A percentile compares a stretch with the other conserved stretches of the same genome.
Conservation (phyloP, 2,888 invertebrate genomes). For the Brachynemurus nebulosus region DNA sequence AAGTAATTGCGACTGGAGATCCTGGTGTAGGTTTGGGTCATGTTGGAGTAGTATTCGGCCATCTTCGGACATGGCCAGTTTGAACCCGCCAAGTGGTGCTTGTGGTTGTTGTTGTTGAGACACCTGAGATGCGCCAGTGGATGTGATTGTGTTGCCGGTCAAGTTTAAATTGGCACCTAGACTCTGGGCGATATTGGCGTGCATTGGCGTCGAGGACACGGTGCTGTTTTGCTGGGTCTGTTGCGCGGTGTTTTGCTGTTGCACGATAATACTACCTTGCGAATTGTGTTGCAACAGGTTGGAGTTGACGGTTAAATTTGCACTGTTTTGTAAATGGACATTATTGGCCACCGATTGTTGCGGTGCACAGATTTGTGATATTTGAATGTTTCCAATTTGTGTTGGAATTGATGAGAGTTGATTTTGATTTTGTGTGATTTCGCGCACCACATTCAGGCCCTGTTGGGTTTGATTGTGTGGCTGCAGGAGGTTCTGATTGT, state of each 20-base stretch:
- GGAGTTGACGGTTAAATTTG: background rate
- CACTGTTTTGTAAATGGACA: background rate
- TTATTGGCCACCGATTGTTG: background rate
- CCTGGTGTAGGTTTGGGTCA: slow-evolving; percentile 42
- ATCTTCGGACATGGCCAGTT: slow-evolving; percentile 52
- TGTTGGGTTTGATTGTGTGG: slow-evolving; percentile 13
- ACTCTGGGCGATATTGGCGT: background rate
- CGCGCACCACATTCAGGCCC: slow-evolving; percentile 6
- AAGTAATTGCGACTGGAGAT: slow-evolving; percentile 32
- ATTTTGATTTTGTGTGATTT: background rate
- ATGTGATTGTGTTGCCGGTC: too few species aligned
- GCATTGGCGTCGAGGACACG: background rate
- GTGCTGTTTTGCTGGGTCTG: background rate
- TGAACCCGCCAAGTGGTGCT: slow-evolving; percentile 36
- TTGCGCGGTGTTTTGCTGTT: background rate
- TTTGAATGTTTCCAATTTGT: slow-evolving; percentile 34
- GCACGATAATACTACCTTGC: background rate
- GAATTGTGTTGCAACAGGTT: slow-evolving; percentile 4
- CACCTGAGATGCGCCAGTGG: too few species aligned
- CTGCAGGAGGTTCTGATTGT: slow-evolving; percentile 8
- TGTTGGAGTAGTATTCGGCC: slow-evolving; percentile 51
- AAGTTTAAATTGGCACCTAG: too few species aligned
- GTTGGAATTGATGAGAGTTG: slow-evolving; percentile 27
- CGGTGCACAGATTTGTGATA: slow-evolving; percentile 25
- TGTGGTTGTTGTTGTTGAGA: slow-evolving; percentile 1